A percentile compares a stretch with the other conserved stretches of the same genome.
phyloP scores from a whole-genome alignment of 64 coral and sea anemone genomes.

The Pachyseris speciosa region DNA sequence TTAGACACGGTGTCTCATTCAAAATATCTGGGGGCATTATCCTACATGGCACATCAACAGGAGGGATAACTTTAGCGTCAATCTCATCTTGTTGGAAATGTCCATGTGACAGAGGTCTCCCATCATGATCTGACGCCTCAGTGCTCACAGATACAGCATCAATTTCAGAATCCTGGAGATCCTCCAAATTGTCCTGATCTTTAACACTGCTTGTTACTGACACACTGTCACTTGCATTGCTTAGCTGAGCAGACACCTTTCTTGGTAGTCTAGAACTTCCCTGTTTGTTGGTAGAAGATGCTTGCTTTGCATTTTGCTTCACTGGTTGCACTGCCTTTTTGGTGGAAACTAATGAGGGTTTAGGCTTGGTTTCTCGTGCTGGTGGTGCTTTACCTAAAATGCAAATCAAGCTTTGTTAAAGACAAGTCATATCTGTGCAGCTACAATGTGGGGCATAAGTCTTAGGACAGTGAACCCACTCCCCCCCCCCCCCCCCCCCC shows the following conservation, averaged over 20 bases:
- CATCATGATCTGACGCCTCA: neutral
- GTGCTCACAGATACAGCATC: neutral
- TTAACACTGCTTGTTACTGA: conserved; percentile 19
- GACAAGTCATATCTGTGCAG: neutral
- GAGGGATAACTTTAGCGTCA: neutral
- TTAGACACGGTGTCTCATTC: conserved; percentile 16
- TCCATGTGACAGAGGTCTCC: neutral
- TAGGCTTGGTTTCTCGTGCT: neutral
- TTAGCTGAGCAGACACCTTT: neutral
- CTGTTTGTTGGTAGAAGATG: neutral
- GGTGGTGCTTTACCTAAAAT: neutral
- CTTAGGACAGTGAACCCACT: too few relatives aligned
- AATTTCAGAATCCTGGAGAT: neutral
- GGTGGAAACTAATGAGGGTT: neutral
- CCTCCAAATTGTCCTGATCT: conserved; percentile 16
- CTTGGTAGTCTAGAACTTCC: conserved; percentile 33
- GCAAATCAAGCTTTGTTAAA: neutral
- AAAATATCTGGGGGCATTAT: conserved; percentile 37
- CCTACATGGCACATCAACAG: conserved; percentile 1
- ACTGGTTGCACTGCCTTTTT: conserved; percentile 1
- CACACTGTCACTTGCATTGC: conserved; percentile 41
- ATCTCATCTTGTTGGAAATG: conserved; percentile 22
- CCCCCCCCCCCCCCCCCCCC: too few relatives aligned
- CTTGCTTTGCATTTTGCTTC: neutral
- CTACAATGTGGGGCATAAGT: neutral